These are phyloP conservation scores for Anagyrus pseudococci DNA, from an alignment of 2,888 invertebrate genomes.

Conservation along the genomic window DNA sequence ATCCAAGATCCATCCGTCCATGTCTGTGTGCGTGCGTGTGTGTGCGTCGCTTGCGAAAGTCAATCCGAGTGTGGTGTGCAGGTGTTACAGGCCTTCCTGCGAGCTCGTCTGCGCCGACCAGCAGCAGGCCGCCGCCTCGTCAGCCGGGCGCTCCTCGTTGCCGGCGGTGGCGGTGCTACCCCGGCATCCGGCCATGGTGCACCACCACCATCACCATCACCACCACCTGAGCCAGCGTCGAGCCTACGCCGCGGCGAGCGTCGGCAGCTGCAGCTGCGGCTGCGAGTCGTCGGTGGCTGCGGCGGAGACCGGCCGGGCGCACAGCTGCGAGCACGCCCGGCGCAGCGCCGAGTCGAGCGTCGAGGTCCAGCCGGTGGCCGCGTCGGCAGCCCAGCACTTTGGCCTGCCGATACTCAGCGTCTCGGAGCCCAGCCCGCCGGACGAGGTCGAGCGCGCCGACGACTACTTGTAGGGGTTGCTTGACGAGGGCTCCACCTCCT, in stretches of 20 bases:
- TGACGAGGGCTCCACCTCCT: slow-evolving; percentile 52
- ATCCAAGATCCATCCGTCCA: too few relatives aligned
- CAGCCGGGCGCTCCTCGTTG: too few relatives aligned
- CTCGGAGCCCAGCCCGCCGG: slow-evolving; percentile 81
- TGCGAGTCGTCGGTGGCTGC: neutral
- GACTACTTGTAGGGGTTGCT: slow-evolving; percentile 68
- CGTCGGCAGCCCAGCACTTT: slow-evolving; percentile 68
- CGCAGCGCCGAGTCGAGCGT: slow-evolving; percentile 43
- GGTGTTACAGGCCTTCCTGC: slow-evolving; percentile 33
- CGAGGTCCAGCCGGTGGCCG: slow-evolving; percentile 58
- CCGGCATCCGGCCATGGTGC: slow-evolving; percentile 43
- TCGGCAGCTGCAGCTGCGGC: slow-evolving; percentile 50
- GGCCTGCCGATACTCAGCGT: slow-evolving; percentile 80
- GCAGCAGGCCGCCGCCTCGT: too few relatives aligned
- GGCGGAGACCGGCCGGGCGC: neutral
- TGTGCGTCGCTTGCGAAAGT: neutral
- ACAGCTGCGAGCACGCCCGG: slow-evolving; percentile 61
- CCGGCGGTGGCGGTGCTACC: slow-evolving; percentile 46
- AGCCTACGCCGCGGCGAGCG: too few relatives aligned
- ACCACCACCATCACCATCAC: slow-evolving; percentile 62
- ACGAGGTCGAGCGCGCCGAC: slow-evolving; percentile 70
- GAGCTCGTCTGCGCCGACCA: slow-evolving; percentile 14
- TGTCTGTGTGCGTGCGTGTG: slow-evolving; percentile 1
- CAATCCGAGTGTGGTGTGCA: neutral
- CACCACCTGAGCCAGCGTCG: slow-evolving; percentile 24